Evolutionary conservation across 2,888 invertebrate species (phyloP).

Genomic region (Netelia virgata): DNA sequence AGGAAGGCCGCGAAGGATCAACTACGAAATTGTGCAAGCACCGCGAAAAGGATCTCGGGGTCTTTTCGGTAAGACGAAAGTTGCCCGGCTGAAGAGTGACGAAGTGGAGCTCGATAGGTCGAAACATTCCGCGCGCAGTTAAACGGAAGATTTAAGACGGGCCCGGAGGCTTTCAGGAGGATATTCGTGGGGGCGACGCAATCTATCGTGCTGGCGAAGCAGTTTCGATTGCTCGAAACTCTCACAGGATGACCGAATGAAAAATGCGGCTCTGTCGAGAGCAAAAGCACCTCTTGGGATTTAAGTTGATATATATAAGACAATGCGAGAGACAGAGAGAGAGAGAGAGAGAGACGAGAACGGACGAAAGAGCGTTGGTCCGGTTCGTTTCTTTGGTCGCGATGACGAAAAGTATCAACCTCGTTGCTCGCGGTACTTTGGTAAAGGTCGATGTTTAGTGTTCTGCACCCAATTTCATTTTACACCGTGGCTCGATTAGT

Average conservation of each 20-base stretch:
- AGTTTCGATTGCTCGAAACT: slow-evolving; percentile 52
- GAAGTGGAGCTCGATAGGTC: slow-evolving; percentile 55
- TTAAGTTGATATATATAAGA: slow-evolving; percentile 31
- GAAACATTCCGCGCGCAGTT: slow-evolving; percentile 70
- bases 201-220: slow-evolving; percentile 56
- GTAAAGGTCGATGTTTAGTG: slow-evolving; percentile 64
- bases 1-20: slow-evolving; percentile 21
- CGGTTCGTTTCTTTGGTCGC: slow-evolving; percentile 59
- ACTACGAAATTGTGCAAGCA: slow-evolving; percentile 57
- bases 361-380: slow-evolving; percentile 30
- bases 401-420: slow-evolving; percentile 56
- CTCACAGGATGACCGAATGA: slow-evolving; percentile 58
- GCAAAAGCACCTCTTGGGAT: slow-evolving; percentile 43
- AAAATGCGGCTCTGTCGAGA: slow-evolving; percentile 53
- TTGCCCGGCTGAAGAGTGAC: slow-evolving; percentile 40
- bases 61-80: slow-evolving; percentile 14
- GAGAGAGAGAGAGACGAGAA: slow-evolving; percentile 29
- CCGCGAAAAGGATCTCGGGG: slow-evolving; percentile 35
- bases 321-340: slow-evolving; percentile 27
- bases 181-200: slow-evolving; percentile 27
- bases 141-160: slow-evolving; percentile 77
- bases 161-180: slow-evolving; percentile 36
- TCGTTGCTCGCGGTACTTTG: slow-evolving; percentile 20
- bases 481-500: slow-evolving; percentile 19
- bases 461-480: slow-evolving; percentile 52